Evolutionary conservation across 2,113 vertebrate species (phyloP), one percentile per base, ranked within the genome.

Genomic region (Collichthys lucidus): DNA sequence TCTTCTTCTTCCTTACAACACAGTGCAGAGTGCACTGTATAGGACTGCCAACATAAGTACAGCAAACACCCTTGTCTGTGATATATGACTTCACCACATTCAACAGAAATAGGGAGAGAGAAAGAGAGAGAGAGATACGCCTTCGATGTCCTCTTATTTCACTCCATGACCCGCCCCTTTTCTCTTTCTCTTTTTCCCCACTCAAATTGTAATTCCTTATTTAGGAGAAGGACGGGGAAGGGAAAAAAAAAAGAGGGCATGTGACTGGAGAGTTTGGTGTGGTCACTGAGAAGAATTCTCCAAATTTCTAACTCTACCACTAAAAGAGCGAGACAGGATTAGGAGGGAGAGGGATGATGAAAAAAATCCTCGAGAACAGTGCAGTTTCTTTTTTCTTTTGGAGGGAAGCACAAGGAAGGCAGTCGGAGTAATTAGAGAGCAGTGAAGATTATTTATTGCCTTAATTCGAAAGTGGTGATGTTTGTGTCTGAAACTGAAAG

Each of bases 271-370:
- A 85, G 86, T 73, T 88, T 90, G 83, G 91, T 88, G 89, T 87
- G 93, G 91, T 93, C 75, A 89, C 80, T 84, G 88, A 81, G 75
- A 90, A 52, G 91, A 94, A 95, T 94, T 95, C 90, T 92, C 83
- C 73, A 92, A 86, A 94, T 95, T 82, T 93, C 90, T 92, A 72
- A 29, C 79, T 89, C 69, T 24, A 85, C 90, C 88, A 75, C 88
- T 66, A 60, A 62, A 40, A 87, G 82, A 77, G 69, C 26, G 44
- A 76, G 64, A 66, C 2, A 15, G 84, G 74, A 77, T 83, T 69
- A 60, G 31, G 68, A 66, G 53, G 82, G 60, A 84, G 63, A 35
- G 35, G 35, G 35, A 40, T 40, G 83, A 77, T 79, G 83, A 74
- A 77, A 63, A 73, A 73, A 80, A 77, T 81, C 82, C 52, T 56